Base-by-base conservation (phyloP, 2,888 invertebrate genomes). In the Lacanobia wlatinum region DNA sequence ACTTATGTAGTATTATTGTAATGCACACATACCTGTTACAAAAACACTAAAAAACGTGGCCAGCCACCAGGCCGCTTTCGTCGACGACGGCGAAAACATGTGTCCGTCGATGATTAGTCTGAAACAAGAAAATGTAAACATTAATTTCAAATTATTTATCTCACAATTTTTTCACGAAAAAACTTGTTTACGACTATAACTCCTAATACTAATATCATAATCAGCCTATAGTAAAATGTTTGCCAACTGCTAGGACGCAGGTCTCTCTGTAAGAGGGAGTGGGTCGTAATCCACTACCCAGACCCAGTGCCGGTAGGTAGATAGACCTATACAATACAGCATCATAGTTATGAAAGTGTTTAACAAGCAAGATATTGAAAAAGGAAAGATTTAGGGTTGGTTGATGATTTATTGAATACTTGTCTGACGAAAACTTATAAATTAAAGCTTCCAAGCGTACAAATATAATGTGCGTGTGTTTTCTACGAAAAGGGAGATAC, bases 41-140 rank as follows among this genome's bases (percentile, higher is more conserved):
- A 96, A 94, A 69, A 96, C 96, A 87, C 95, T 94, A 79, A 96
- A 91, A 85, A 96, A 94, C 69, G 93, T 95, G 76, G 95, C 95
- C 90, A 96, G 96, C 96, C 96, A 96, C 93, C 95, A 96, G 94
- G 95, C 96, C 82, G 93, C 92, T 86, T 92, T 95, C 68, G 92
- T 95, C 83, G 95, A 92, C 86, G 95, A 91, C 82, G 93, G 92
- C 75, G 96, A 92, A 92, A 91, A 93, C 95, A 96, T 95, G 94
- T 94, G 95, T 92, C 90, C 87, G 88, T 88, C 87, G 90, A 92
- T 92, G 83, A 89, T 88, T 82, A 82, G 79, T 90, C 96, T 96
- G 95, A 77, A 95, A 95, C 90, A 92, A 94, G 82, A 59, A 82
- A 5, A 68, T 9, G 70, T 8, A 16, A 69, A 28, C 7, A 23